Conservation (phyloP, 2,113 vertebrate genomes). For the Seriola aureovittata region DNA sequence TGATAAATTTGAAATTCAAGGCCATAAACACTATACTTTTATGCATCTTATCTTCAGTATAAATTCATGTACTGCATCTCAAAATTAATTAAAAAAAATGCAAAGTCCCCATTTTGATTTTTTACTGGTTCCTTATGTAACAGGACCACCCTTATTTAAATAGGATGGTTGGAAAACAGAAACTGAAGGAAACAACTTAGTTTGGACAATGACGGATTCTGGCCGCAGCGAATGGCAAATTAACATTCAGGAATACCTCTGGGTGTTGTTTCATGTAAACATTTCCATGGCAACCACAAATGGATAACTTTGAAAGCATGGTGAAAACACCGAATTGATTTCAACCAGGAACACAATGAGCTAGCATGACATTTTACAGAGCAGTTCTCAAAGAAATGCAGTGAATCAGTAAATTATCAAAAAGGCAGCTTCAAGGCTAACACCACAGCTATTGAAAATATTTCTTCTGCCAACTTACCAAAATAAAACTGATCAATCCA, state of each 20-base stretch:
- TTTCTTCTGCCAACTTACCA: neutral
- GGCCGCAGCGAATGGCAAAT: slow-evolving; percentile 31
- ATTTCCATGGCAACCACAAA: slow-evolving; percentile 78
- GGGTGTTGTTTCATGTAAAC: slow-evolving; percentile 64
- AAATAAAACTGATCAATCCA: slow-evolving; percentile 11
- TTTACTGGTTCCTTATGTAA: neutral
- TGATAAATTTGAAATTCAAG: neutral
- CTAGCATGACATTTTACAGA: slow-evolving; percentile 21
- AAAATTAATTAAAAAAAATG: neutral
- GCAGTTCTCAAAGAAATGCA: slow-evolving; percentile 1
- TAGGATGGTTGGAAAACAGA: neutral
- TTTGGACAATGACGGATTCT: slow-evolving; percentile 46
- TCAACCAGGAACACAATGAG: slow-evolving; percentile 27
- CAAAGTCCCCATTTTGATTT: neutral
- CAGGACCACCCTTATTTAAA: neutral
- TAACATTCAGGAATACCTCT: slow-evolving; percentile 69
- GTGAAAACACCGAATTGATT: slow-evolving; percentile 57
- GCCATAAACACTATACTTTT: neutral
- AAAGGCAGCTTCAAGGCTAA: neutral
- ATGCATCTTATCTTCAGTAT: neutral
- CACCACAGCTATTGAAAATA: neutral
- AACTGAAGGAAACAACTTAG: neutral
- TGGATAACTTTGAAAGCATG: slow-evolving; percentile 51
- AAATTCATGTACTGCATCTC: neutral
- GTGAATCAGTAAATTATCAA: slow-evolving; percentile 54